Base-by-base conservation (phyloP, 2,113 vertebrate species). In the Corydoras maculifer region DNA sequence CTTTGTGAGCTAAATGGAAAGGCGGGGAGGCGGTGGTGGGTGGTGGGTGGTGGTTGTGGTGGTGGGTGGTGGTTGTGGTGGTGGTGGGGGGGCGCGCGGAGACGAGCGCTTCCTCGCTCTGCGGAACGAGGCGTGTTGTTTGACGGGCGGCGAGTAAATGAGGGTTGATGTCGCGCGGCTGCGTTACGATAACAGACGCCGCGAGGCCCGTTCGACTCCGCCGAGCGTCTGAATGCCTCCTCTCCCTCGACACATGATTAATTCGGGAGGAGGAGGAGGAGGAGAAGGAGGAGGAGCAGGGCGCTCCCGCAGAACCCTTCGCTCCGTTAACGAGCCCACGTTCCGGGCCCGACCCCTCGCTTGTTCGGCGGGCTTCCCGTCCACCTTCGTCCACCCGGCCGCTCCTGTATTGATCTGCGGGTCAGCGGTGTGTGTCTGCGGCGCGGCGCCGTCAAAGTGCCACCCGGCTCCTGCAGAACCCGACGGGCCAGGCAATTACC, bases 381-480 rank as follows among this genome's bases (percentile, higher is more conserved):
- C 3, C 29, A 8, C 9, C 54, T 54, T 53, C 48, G n/a, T 9
- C 29, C 58, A 9, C 69, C 57, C 58, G 3, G 13, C 58, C 68
- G 63, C 50, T 60, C 3, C 25, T 65, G 51, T 18, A 13, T 66
- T 14, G 29, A 62, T 58, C 48, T 43, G 8, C 55, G 65, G 61
- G 63, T 69, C 66, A 75, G 77, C 32, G 63, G 69, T 35, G 54
- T 65, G 58, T 54, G 63, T 73, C 70, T 63, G 74, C 65, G 48
- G 25, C 75, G 70, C 51, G 69, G 55, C n/a, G 58, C 68, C 65
- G 78, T 77, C 72, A 71, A 75, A 72, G 69, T 75, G 69, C 68
- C 78, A 75, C 35, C 70, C 68, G 75, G 66, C 73, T 78, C 66
- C 74, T 29, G 48, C 65, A 75, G 69, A 81, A 79, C 75, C 49